phyloP scores from a whole-genome alignment of 2,113 vertebrate species.

The Anser cygnoides region DNA sequence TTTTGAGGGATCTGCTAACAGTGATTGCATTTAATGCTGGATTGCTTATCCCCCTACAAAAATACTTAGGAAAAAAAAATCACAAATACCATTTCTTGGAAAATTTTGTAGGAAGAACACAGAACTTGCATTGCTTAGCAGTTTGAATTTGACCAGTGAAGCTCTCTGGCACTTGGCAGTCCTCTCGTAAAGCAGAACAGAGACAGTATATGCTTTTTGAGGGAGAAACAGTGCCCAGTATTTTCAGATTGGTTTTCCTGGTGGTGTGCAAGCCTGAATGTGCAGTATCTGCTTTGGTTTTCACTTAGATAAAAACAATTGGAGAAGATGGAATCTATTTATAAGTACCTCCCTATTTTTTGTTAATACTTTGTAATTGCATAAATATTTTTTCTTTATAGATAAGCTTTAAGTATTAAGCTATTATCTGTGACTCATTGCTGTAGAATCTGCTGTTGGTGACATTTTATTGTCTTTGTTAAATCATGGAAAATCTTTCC shows the following conservation, averaged over 20 bases:
- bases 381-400: neutral
- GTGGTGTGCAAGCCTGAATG: neutral
- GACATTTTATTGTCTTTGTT: conserved; percentile 2
- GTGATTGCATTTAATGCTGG: neutral
- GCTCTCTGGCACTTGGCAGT: neutral
- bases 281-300: neutral
- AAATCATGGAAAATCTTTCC: conserved; percentile 31
- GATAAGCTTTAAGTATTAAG: neutral
- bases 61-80: neutral
- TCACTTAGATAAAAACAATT: neutral
- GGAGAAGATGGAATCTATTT: neutral
- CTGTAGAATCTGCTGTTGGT: neutral
- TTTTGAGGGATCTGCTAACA: neutral
- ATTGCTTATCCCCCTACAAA: neutral
- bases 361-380: neutral
- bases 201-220: neutral
- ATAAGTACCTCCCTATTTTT: neutral
- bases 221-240: neutral
- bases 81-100: neutral
- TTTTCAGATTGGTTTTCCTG: neutral
- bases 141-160: neutral
- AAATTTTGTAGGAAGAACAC: neutral
- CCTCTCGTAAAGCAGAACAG: neutral
- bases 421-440: conserved; percentile 23
- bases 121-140: neutral